A percentile compares a stretch with the other conserved stretches of the same genome.
Conservation (phyloP, 1,140 invertebrate genomes). For the Meteorus sp. region DNA sequence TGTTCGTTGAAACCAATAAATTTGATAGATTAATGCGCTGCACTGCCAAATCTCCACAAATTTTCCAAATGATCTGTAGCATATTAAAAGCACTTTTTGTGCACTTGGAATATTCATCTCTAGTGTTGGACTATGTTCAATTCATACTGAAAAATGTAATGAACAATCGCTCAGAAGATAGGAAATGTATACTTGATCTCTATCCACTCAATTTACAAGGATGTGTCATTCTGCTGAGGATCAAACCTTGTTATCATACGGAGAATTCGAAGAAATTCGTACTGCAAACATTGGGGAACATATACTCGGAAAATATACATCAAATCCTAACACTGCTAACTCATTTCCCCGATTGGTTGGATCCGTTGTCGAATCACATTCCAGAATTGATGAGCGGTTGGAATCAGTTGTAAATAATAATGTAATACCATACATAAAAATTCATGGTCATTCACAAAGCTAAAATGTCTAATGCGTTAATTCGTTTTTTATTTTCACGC, state of each 20-base stretch:
- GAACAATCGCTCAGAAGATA: constrained; percentile 24
- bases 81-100: constrained; percentile 43
- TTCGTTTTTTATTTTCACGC: constrained; percentile 29
- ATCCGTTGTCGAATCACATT: constrained; percentile 26
- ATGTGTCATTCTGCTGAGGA: constrained; percentile 44
- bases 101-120: constrained; percentile 33
- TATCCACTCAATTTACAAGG: constrained; percentile 45
- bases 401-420: background rate
- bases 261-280: constrained; percentile 35
- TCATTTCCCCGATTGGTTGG: constrained; percentile 49
- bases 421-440: too few relatives aligned
- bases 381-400: background rate
- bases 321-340: constrained; percentile 41
- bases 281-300: constrained; percentile 31
- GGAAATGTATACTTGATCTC: constrained; percentile 40
- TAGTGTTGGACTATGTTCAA: constrained; percentile 41
- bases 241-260: constrained; percentile 40
- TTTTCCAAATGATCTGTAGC: constrained; percentile 40
- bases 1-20: background rate
- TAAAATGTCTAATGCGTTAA: constrained; percentile 25
- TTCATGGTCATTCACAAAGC: too few relatives aligned
- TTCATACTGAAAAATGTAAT: constrained; percentile 36
- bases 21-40: constrained; percentile 34
- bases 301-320: constrained; percentile 35
- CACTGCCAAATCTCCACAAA: constrained; percentile 27